These are phyloP conservation scores for Melieria omissa DNA, from an alignment of 2,888 invertebrate species.

Conservation along the genomic window DNA sequence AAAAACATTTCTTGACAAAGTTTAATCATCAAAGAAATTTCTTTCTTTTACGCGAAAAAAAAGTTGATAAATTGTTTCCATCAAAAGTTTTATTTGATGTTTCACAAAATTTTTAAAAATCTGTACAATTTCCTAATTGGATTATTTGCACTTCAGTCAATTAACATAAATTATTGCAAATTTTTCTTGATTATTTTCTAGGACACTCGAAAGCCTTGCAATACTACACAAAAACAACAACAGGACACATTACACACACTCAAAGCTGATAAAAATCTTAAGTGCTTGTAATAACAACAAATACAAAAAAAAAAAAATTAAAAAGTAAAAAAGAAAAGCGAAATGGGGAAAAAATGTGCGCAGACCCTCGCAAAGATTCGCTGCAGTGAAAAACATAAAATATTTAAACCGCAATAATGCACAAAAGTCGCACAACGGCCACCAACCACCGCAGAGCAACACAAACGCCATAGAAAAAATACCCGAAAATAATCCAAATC, in stretches of 20 bases:
- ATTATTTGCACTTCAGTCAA: neutral
- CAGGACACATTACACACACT: conserved; percentile 30
- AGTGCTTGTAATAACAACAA: conserved; percentile 33
- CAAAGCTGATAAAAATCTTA: conserved; percentile 38
- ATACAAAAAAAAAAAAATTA: conserved; percentile 23
- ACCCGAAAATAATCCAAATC: conserved; percentile 41
- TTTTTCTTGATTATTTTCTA: conserved; percentile 8
- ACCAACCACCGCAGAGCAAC: conserved; percentile 26
- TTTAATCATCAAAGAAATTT: too few species aligned
- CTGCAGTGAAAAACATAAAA: conserved; percentile 32
- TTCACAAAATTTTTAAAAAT: too few species aligned
- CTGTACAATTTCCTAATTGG: too few species aligned
- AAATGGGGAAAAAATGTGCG: neutral
- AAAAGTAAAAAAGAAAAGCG: conserved; percentile 18
- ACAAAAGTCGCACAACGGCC: conserved; percentile 32
- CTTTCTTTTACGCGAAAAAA: too few species aligned
- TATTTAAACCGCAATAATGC: conserved; percentile 36
- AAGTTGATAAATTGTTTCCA: too few species aligned
- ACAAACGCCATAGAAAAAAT: conserved; percentile 25
- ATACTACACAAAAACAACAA: conserved; percentile 30
- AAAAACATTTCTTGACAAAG: too few species aligned
- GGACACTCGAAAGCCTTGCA: conserved; percentile 17
- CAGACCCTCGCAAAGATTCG: conserved; percentile 21
- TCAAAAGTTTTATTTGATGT: too few species aligned
- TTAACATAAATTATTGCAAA: neutral